A percentile compares a stretch with the other conserved stretches of the same genome.
phyloP scores from a whole-genome alignment of 2,888 invertebrate genomes.

The Lacanobia wlatinum region DNA sequence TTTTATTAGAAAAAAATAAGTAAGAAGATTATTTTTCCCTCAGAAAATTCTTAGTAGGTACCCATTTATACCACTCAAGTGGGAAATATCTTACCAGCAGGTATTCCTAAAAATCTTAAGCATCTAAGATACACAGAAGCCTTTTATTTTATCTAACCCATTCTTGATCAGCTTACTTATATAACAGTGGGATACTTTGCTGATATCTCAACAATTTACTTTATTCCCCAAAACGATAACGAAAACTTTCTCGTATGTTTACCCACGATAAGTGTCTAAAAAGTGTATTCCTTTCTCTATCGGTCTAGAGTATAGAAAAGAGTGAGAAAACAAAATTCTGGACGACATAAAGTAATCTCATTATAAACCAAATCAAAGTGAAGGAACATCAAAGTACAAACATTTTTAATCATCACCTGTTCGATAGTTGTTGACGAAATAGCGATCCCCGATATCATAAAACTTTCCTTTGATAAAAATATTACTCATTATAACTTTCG shows the following conservation, averaged over 20 bases:
- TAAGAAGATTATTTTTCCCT: background rate
- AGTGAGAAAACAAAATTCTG: conserved; percentile 14
- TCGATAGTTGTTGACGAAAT: conserved; percentile 64
- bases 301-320: background rate
- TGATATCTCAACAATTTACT: conserved; percentile 4
- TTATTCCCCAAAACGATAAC: background rate
- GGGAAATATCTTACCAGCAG: background rate
- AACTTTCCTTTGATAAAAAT: conserved; percentile 75
- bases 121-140: background rate
- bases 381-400: conserved; percentile 48
- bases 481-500: conserved; percentile 76
- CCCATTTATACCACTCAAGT: background rate
- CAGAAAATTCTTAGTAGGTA: background rate
- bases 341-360: conserved; percentile 36
- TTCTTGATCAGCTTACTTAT: conserved; percentile 15
- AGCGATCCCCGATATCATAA: conserved; percentile 72
- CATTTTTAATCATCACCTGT: conserved; percentile 59
- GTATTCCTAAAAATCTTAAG: background rate
- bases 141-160: conserved; percentile 7
- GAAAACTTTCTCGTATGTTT: conserved; percentile 7
- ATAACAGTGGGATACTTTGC: conserved; percentile 2
- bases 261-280: conserved; percentile 6
- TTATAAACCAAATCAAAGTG: conserved; percentile 54
- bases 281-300: background rate
- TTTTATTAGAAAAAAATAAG: background rate